Percentiles rank a stretch among this genome's conserved stretches.
Conservation (phyloP, 2,113 vertebrate species). For the Hucho hucho region DNA sequence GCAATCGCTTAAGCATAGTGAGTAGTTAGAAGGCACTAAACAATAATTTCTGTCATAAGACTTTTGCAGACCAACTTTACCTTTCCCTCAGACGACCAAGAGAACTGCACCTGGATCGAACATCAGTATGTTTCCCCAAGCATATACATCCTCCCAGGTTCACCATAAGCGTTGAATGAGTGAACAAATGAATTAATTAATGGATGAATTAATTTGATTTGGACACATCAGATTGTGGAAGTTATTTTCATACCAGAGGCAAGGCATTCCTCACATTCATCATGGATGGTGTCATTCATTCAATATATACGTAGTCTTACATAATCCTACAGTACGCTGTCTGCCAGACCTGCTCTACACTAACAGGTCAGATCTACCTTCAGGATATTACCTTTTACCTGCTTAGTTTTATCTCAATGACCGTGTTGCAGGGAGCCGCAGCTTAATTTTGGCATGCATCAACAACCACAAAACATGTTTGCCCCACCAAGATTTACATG, state of each 20-base stretch:
- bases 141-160: too few species aligned
- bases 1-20: too few species aligned
- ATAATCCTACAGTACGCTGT: constrained; percentile 11
- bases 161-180: too few species aligned
- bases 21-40: background rate
- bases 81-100: too few species aligned
- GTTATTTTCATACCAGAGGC: background rate
- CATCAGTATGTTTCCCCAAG: too few species aligned
- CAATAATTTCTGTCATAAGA: too few species aligned
- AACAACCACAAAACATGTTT: too few species aligned
- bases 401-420: background rate
- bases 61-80: too few species aligned
- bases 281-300: constrained; percentile 41
- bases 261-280: constrained; percentile 18
- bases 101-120: too few species aligned
- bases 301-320: constrained; percentile 27
- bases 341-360: background rate
- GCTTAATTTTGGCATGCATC: background rate
- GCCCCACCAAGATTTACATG: too few species aligned
- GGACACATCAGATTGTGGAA: background rate
- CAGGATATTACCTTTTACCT: background rate
- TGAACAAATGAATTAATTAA: too few species aligned
- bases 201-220: too few species aligned
- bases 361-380: background rate
- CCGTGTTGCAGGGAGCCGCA: background rate